Evolutionary conservation across 1,140 invertebrate genomes (phyloP).

Genomic region (Cheumatopsyche charites): DNA sequence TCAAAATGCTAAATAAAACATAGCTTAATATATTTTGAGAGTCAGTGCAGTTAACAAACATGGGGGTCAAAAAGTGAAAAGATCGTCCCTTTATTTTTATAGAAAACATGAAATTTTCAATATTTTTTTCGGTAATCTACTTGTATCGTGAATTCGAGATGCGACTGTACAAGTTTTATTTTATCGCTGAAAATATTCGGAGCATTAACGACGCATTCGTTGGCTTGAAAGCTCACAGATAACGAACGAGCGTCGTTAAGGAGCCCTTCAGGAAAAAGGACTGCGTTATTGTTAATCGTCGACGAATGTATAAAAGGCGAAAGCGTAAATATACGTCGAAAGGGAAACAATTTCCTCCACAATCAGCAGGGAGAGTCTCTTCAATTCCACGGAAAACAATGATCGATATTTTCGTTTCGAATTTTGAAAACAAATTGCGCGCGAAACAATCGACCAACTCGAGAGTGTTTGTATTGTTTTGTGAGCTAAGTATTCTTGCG

Average conservation of each 20-base stretch:
- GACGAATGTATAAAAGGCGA: neutral
- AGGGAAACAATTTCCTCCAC: neutral
- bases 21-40: too few relatives aligned
- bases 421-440: neutral
- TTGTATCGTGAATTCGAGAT: too few relatives aligned
- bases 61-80: too few relatives aligned
- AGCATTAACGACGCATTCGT: neutral
- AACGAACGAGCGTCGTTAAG: neutral
- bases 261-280: neutral
- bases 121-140: too few relatives aligned
- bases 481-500: too few relatives aligned
- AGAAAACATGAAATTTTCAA: too few relatives aligned
- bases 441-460: too few relatives aligned
- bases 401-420: constrained; percentile 13
- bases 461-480: too few relatives aligned
- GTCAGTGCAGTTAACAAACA: too few relatives aligned
- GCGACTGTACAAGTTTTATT: neutral
- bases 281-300: neutral
- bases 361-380: neutral
- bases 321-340: neutral
- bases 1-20: too few relatives aligned
- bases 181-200: neutral
- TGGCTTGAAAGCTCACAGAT: neutral
- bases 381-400: neutral
- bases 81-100: too few relatives aligned